phyloP scores from a whole-genome alignment of 1,140 invertebrate species.

The Nixonia krombeini region DNA sequence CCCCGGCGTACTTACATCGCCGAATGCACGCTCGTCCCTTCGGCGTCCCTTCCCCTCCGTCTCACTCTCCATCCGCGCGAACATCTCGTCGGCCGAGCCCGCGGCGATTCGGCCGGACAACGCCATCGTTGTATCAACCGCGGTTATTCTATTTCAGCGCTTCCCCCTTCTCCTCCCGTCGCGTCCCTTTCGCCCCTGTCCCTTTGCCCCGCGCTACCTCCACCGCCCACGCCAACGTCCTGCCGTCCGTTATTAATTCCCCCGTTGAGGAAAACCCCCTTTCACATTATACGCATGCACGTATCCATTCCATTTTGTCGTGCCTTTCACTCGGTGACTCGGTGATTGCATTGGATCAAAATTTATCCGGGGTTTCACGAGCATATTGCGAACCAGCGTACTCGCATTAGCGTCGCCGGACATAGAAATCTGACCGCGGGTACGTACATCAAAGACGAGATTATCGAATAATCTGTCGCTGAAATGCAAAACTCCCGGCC shows the following conservation, averaged over 20 bases:
- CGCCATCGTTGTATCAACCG: conserved; percentile 40
- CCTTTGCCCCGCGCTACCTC: not conserved
- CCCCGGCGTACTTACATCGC: too few relatives aligned
- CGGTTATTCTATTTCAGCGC: conserved; percentile 45
- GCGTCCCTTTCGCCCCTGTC: conserved; percentile 6
- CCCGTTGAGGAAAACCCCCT: too few relatives aligned
- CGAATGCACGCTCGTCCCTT: conserved; percentile 7
- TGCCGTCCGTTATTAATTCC: too few relatives aligned
- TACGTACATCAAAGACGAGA: conserved; percentile 1
- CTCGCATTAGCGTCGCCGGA: not conserved
- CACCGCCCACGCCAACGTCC: conserved; percentile 1
- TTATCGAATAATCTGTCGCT: not conserved
- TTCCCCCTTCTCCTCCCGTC: conserved; percentile 18
- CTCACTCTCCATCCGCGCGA: conserved; percentile 23
- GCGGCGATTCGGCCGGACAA: conserved; percentile 5
- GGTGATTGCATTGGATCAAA: conserved; percentile 1
- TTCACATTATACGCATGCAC: too few relatives aligned
- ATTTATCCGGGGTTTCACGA: not conserved
- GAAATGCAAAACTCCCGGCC: not conserved
- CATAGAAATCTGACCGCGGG: not conserved
- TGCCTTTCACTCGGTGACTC: too few relatives aligned
- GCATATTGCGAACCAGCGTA: too few relatives aligned
- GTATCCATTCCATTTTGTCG: too few relatives aligned
- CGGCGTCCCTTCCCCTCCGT: too few relatives aligned
- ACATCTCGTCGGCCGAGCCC: conserved; percentile 34